A percentile compares a stretch with the other conserved stretches of the same genome.
Conservation (phyloP, 2,888 invertebrate genomes). For the Microctonus brassicae region DNA sequence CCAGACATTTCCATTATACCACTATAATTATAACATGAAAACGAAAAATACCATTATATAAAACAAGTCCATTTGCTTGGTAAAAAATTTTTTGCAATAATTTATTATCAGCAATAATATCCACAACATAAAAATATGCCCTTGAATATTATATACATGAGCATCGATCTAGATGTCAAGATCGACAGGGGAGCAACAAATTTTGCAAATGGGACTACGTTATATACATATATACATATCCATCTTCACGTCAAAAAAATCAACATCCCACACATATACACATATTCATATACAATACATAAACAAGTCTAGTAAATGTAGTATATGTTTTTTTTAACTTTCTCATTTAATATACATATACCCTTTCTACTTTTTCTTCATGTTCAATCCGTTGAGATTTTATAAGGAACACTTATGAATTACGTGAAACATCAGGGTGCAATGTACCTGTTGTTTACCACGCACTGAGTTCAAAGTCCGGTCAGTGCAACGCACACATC, state of each 20-base stretch:
- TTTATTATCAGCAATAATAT: neutral
- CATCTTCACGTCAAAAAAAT: neutral
- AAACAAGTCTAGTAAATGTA: neutral
- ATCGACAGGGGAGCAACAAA: neutral
- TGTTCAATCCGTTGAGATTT: constrained; percentile 12
- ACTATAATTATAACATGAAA: too few species aligned
- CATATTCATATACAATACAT: constrained; percentile 2
- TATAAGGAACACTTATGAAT: constrained; percentile 56
- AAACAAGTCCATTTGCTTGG: too few species aligned
- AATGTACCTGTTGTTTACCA: constrained; percentile 69
- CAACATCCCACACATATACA: too few species aligned
- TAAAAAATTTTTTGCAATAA: too few species aligned
- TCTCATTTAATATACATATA: neutral
- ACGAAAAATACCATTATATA: too few species aligned
- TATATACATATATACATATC: constrained; percentile 3
- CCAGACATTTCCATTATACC: too few species aligned
- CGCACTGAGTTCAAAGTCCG: constrained; percentile 68
- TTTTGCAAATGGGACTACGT: constrained; percentile 9
- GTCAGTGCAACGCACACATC: constrained; percentile 63
- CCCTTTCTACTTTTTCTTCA: neutral
- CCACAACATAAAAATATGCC: neutral
- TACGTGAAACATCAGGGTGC: constrained; percentile 58
- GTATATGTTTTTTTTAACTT: neutral
- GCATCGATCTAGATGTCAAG: constrained; percentile 17
- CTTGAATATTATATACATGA: constrained; percentile 27